Percentiles rank a stretch among this genome's conserved stretches.
Evolutionary conservation across 2,888 invertebrate species (phyloP).

Genomic region (Nomada lathburiana): DNA sequence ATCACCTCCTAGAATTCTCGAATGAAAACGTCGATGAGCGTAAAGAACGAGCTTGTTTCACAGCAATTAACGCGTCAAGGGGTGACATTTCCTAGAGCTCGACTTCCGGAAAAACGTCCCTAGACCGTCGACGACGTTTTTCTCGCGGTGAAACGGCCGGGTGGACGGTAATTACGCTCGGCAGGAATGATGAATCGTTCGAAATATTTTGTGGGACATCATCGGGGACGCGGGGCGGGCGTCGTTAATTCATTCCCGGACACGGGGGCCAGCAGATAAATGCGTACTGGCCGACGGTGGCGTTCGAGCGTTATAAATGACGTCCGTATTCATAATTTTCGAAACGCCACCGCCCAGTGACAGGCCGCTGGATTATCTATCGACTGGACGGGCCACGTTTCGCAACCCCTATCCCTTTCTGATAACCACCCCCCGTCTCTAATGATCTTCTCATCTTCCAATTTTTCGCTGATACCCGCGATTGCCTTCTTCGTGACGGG

Average conservation of each 20-base stretch:
- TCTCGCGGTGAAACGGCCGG: conserved; percentile 34
- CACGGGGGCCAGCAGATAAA: conserved; percentile 71
- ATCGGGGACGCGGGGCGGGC: conserved; percentile 67
- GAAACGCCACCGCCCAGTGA: conserved; percentile 65
- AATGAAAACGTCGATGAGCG: neutral
- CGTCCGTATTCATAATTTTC: conserved; percentile 77
- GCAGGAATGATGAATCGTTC: conserved; percentile 78
- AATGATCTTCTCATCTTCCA: conserved; percentile 42
- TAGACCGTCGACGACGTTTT: neutral
- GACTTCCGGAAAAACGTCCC: conserved; percentile 34
- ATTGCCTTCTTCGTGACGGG: neutral
- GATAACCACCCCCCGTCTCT: conserved; percentile 34
- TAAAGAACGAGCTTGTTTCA: conserved; percentile 47
- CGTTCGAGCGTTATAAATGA: conserved; percentile 77
- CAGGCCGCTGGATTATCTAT: conserved; percentile 64
- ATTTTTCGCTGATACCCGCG: conserved; percentile 36
- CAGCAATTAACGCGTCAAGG: conserved; percentile 49
- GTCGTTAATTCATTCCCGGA: conserved; percentile 73
- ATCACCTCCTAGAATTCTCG: neutral
- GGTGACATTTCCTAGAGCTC: conserved; percentile 19
- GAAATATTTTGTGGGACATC: conserved; percentile 76
- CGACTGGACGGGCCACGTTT: conserved; percentile 43
- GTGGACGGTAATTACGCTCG: conserved; percentile 74
- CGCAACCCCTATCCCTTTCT: conserved; percentile 6
- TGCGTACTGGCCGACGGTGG: conserved; percentile 63